phyloP scores from a whole-genome alignment of 2,888 invertebrate species.

The Trichopoda pennipes region DNA sequence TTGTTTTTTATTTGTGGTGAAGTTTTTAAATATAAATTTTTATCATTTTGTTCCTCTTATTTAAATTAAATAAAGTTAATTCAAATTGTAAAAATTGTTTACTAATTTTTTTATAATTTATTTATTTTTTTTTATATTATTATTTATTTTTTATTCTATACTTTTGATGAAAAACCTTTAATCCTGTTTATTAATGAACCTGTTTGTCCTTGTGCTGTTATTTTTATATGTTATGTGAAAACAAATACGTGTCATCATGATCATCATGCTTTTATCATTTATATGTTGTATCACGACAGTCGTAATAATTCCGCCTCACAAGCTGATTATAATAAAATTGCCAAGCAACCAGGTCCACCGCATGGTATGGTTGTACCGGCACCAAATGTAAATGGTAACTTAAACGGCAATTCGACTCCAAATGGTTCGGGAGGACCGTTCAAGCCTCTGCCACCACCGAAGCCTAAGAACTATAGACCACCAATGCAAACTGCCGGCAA shows the following conservation, averaged over 20 bases:
- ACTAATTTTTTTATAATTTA: constrained; percentile 21
- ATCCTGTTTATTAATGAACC: constrained; percentile 62
- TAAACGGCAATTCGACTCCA: constrained; percentile 74
- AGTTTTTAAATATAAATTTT: background rate
- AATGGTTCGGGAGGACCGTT: constrained; percentile 83
- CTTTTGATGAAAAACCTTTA: constrained; percentile 1
- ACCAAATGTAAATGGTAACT: constrained; percentile 75
- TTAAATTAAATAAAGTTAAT: constrained; percentile 21
- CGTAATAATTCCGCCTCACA: constrained; percentile 84
- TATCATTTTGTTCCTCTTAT: background rate
- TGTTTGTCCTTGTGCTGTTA: constrained; percentile 54
- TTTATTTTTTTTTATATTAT: background rate
- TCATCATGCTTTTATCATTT: constrained; percentile 64
- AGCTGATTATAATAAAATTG: constrained; percentile 83
- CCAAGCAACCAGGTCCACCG: constrained; percentile 79
- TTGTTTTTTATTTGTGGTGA: background rate
- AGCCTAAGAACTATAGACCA: constrained; percentile 94
- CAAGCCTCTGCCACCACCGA: constrained; percentile 95
- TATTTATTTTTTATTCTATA: no score
- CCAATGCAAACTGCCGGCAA: constrained; percentile 82
- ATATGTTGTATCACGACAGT: constrained; percentile 73
- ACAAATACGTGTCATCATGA: constrained; percentile 22
- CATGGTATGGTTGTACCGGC: constrained; percentile 74
- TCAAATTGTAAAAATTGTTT: background rate
- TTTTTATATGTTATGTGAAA: constrained; percentile 14